phyloP scores from a whole-genome alignment of 2,113 vertebrate genomes.

The Tychaedon coryphoeus region DNA sequence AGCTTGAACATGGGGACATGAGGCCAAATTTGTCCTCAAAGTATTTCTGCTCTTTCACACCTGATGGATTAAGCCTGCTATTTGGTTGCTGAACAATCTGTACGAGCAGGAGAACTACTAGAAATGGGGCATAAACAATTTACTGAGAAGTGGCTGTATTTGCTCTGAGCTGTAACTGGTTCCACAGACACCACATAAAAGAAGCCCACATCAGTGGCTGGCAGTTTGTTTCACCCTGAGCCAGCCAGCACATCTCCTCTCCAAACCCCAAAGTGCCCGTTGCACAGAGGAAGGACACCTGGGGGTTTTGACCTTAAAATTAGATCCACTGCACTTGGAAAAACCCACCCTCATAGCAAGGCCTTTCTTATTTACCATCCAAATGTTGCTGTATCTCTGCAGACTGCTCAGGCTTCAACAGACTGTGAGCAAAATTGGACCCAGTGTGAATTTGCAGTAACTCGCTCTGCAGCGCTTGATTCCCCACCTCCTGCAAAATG shows the following conservation, averaged over 20 bases:
- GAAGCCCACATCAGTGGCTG: slow-evolving; percentile 47
- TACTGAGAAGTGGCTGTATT: neutral
- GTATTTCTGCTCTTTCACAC: neutral
- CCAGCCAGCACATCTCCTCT: slow-evolving; percentile 32
- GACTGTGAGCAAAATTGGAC: neutral
- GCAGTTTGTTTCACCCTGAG: slow-evolving; percentile 20
- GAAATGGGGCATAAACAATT: slow-evolving; percentile 6
- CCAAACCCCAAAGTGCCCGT: neutral
- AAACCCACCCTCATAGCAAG: neutral
- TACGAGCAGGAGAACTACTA: slow-evolving; percentile 6
- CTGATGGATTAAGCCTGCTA: neutral
- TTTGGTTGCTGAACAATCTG: neutral
- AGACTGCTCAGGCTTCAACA: neutral
- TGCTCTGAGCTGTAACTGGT: slow-evolving; percentile 28
- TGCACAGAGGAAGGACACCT: slow-evolving; percentile 66
- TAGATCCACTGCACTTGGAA: neutral
- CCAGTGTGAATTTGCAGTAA: neutral
- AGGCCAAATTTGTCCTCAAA: neutral
- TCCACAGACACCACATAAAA: slow-evolving; percentile 41
- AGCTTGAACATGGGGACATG: neutral
- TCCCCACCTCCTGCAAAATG: neutral
- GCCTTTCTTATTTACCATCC: neutral
- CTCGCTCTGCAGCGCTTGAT: rapidly evolving
- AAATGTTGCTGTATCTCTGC: neutral
- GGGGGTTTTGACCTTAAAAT: slow-evolving; percentile 57